A percentile compares a stretch with the other conserved stretches of the same genome.
Evolutionary conservation across 2,797 vertebrate genomes (phyloP).

Genomic region (Nyctalus aviator): DNA sequence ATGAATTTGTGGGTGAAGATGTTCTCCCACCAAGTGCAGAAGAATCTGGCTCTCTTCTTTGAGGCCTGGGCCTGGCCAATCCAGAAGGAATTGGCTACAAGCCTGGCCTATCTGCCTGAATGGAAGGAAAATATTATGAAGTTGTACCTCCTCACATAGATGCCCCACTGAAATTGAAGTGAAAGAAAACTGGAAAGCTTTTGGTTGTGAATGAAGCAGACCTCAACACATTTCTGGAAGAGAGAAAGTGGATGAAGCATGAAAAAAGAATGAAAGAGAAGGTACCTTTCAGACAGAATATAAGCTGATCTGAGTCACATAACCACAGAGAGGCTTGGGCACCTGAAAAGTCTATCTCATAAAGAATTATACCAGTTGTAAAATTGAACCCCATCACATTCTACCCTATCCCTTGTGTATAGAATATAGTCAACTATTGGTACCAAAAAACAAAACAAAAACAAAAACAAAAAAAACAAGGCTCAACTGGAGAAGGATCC

Average conservation of each 20-base stretch:
- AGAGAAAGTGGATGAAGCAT: slow-evolving; percentile 24
- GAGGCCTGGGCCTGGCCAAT: slow-evolving; percentile 93
- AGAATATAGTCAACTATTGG: not conserved
- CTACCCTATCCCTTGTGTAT: not conserved
- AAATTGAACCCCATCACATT: not conserved
- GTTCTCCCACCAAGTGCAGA: slow-evolving; percentile 89
- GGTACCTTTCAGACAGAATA: slow-evolving; percentile 42
- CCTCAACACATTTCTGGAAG: slow-evolving; percentile 47
- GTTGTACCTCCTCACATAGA: slow-evolving; percentile 82
- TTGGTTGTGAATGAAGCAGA: slow-evolving; percentile 44
- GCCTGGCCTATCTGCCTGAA: slow-evolving; percentile 86
- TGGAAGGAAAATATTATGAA: slow-evolving; percentile 92
- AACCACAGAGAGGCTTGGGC: slow-evolving; percentile 60
- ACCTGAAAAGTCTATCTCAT: not conserved
- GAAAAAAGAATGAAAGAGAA: not conserved
- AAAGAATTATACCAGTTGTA: slow-evolving; percentile 31
- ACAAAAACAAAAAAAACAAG: no score
- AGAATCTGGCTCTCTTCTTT: slow-evolving; percentile 90
- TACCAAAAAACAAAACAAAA: no score
- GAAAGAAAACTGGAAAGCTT: slow-evolving; percentile 50
- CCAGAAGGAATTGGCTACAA: slow-evolving; percentile 84
- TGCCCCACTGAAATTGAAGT: slow-evolving; percentile 79
- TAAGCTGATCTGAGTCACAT: slow-evolving; percentile 41
- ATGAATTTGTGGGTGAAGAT: slow-evolving; percentile 92
- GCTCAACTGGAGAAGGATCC: not conserved